Evolutionary conservation across 2,113 vertebrate species (phyloP).

Genomic region (Syngnathus floridae): DNA sequence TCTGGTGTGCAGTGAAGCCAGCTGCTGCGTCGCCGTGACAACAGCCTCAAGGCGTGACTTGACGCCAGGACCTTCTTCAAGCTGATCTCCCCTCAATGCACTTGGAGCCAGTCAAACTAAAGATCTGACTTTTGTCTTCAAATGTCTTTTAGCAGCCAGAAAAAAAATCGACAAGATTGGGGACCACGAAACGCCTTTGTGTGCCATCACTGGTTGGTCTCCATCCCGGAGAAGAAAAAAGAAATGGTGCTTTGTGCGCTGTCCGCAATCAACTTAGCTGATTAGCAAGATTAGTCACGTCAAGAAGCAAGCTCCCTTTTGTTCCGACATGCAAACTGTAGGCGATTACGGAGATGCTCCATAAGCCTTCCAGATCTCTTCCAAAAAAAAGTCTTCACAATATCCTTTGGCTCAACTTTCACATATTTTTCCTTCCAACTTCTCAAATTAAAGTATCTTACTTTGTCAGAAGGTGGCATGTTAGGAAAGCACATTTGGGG

Average conservation of each 20-base stretch:
- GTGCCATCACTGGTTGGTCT: no score
- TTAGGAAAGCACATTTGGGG: neutral
- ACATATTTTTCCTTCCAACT: neutral
- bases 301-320: conserved; percentile 1
- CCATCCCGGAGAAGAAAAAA: neutral
- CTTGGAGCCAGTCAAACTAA: neutral
- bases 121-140: no score
- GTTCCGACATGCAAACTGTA: neutral
- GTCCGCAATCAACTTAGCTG: neutral
- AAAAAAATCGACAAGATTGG: no score
- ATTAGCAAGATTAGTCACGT: neutral
- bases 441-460: neutral
- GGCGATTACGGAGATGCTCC: conserved; percentile 1
- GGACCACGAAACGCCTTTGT: no score
- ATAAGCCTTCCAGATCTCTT: neutral
- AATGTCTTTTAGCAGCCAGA: no score
- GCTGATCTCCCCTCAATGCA: conserved; percentile 70
- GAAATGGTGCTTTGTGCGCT: neutral
- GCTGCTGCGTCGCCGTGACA: conserved; percentile 60
- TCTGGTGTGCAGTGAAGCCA: conserved; percentile 70
- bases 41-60: conserved; percentile 57
- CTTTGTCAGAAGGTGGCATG: neutral
- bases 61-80: conserved; percentile 60
- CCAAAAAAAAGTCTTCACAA: neutral
- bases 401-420: neutral